These are phyloP conservation scores for Vulpes ferrilata DNA, from an alignment of 2,113 vertebrate genomes.

Conservation along the genomic window DNA sequence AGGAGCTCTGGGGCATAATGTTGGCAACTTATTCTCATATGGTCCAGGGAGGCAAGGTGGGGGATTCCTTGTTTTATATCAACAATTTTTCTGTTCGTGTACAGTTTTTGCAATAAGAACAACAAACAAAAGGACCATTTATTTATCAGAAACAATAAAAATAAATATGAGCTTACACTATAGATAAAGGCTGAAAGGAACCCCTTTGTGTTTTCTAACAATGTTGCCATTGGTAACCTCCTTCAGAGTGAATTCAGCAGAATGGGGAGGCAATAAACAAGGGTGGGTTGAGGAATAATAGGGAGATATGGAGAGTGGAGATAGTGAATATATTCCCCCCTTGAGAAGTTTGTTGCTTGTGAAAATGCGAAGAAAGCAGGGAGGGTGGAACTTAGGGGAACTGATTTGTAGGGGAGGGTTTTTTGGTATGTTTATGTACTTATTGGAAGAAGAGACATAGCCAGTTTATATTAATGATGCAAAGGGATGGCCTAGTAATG, in stretches of 20 bases:
- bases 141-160: conserved; percentile 28
- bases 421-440: not conserved
- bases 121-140: not conserved
- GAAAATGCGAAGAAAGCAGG: not conserved
- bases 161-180: not conserved
- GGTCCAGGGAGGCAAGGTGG: not conserved
- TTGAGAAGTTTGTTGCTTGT: not conserved
- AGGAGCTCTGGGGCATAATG: not conserved
- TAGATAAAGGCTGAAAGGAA: not conserved
- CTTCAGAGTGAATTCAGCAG: not conserved
- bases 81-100: not conserved
- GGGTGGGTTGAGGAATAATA: not conserved
- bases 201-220: not conserved
- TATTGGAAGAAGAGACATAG: not conserved
- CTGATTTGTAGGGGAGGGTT: not conserved
- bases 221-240: not conserved
- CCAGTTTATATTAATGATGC: not conserved
- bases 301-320: not conserved
- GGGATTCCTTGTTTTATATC: not conserved
- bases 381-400: not conserved
- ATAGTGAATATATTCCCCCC: not conserved
- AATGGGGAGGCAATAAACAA: not conserved
- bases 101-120: not conserved
- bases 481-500: not conserved
- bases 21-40: not conserved